phyloP scores from a whole-genome alignment of 2,113 vertebrate species.

The Spermophilus dauricus region DNA sequence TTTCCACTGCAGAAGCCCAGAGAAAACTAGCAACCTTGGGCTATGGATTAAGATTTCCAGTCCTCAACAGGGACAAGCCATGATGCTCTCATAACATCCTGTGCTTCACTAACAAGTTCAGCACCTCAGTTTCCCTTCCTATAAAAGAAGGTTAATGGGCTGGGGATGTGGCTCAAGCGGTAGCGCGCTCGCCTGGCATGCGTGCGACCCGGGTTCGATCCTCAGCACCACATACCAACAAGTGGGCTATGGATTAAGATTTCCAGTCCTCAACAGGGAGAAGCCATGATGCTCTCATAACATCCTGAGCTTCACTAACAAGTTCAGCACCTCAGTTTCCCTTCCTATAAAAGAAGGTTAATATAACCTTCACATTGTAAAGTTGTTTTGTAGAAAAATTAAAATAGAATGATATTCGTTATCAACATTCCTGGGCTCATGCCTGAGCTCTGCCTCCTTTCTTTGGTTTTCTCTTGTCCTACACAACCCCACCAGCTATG shows the following conservation, averaged over 20 bases:
- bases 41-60: fast-evolving
- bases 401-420: not conserved
- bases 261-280: not conserved
- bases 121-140: not conserved
- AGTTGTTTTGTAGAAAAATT: not conserved
- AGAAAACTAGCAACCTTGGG: not conserved
- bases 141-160: not conserved
- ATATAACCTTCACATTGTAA: not conserved
- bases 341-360: not conserved
- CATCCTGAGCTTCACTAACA: not conserved
- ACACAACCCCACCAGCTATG: not conserved
- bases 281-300: not conserved
- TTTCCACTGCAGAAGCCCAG: too few species aligned
- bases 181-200: too few species aligned
- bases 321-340: not conserved
- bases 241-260: not conserved
- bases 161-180: too few species aligned
- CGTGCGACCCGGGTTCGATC: too few species aligned
- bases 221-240: too few species aligned
- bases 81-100: not conserved
- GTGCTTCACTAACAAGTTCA: not conserved
- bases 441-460: not conserved
- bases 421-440: not conserved
- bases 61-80: not conserved
- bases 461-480: not conserved